Evolutionary conservation across 2,797 vertebrate genomes (phyloP).

Genomic region (Pelobates cultripes): DNA sequence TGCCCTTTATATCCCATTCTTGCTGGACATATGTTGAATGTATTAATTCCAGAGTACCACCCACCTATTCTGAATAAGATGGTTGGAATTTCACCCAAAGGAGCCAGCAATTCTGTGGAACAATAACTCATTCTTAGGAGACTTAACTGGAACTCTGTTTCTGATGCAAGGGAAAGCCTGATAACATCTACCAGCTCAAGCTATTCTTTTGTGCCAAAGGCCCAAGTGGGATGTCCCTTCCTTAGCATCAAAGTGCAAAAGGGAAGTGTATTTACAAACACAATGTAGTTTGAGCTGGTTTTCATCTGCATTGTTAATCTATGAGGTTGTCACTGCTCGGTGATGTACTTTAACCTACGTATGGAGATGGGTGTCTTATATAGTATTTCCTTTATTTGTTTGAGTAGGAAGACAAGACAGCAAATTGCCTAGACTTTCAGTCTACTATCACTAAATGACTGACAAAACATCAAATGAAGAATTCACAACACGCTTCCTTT

Average conservation of each 20-base stretch:
- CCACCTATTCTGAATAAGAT: constrained; percentile 72
- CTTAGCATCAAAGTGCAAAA: constrained; percentile 69
- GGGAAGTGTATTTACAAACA: constrained; percentile 78
- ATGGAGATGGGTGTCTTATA: constrained; percentile 57
- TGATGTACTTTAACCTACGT: constrained; percentile 70
- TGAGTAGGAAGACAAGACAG: constrained; percentile 66
- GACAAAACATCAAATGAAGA: constrained; percentile 14
- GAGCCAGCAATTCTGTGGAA: constrained; percentile 70
- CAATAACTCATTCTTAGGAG: constrained; percentile 80
- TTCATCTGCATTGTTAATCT: constrained; percentile 69
- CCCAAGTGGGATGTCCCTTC: constrained; percentile 79
- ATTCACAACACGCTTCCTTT: constrained; percentile 8
- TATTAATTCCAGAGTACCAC: constrained; percentile 69
- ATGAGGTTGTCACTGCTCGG: constrained; percentile 44
- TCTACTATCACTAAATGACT: constrained; percentile 41
- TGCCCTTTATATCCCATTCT: constrained; percentile 50
- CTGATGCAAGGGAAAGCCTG: constrained; percentile 72
- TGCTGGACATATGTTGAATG: constrained; percentile 64
- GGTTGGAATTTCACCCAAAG: constrained; percentile 76
- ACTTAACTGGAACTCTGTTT: constrained; percentile 75
- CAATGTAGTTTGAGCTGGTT: constrained; percentile 77
- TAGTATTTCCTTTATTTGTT: constrained; percentile 81
- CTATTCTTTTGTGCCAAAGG: constrained; percentile 75
- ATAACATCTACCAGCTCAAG: constrained; percentile 76
- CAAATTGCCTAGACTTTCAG: constrained; percentile 62